Evolutionary conservation across 2,797 vertebrate species (phyloP), one percentile per base, ranked within the genome.

Genomic region (Parotocinclus haroldoi): DNA sequence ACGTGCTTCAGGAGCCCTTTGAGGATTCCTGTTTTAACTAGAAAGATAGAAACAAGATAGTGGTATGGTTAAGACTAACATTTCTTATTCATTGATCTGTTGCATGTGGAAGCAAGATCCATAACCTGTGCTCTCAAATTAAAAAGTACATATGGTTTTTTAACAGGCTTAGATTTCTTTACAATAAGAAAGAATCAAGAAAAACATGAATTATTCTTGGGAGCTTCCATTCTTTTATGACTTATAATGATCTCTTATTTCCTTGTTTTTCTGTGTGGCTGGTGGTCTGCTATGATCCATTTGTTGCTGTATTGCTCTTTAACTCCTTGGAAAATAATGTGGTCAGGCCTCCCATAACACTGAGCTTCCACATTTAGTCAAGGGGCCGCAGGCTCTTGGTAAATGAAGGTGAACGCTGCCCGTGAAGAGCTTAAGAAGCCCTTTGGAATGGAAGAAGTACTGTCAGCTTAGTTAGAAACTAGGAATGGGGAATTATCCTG

Each of bases 341-440:
- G 69, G 63, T 76, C 61, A 54, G 66, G 40, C 62, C 74, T 64
- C 50, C 48, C 67, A 68, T 74, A 69, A 76, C 71, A 68, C 36
- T 18, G 27, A 4, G 18, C 49, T 58, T 72, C 62, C 59, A 56
- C 57, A 51, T 76, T 71, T 68, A 69, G 58, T 27, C 16, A 12
- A 61, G 55, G 52, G 44, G 12, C 61, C 40, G 38, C 38, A 27
- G 17, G 49, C 53, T 71, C 50, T 72, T 54, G 14, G 49, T 68
- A 72, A 73, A 72, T 46, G 57, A 68, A 64, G 44, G 63, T 52
- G 52, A 71, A 63, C 48, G 44, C 19, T 11, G 39, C 18, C 63
- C 13, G 10, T 73, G 56, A 56, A 68, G 42, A 73, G 71, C 75
- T 76, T 67, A 64, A 74, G 62, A 74, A 74, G 63, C 55, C 44